These are phyloP conservation scores for Lacerta viridis DNA, from an alignment of 2,797 vertebrate genomes.

Conservation along the genomic window DNA sequence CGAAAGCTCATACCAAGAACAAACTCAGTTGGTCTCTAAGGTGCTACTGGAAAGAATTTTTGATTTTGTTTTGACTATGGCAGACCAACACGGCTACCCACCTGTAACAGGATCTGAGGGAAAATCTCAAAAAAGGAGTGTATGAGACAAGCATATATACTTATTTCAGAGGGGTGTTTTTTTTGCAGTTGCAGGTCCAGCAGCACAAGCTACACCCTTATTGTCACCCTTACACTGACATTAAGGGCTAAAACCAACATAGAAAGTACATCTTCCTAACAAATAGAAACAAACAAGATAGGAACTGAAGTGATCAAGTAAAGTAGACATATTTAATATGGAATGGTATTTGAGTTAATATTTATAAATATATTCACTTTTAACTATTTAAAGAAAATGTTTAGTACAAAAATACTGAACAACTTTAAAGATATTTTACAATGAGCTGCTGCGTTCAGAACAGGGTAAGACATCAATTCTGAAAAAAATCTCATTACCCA, in stretches of 20 bases:
- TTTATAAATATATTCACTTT: too few relatives aligned
- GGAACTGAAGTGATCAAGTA: neutral
- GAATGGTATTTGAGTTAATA: neutral
- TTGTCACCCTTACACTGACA: too few relatives aligned
- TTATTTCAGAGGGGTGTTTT: neutral
- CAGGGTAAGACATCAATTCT: conserved; percentile 4
- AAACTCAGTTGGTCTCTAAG: too few relatives aligned
- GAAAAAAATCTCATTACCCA: neutral
- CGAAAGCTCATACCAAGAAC: too few relatives aligned
- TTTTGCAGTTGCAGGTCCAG: too few relatives aligned
- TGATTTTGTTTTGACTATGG: too few relatives aligned
- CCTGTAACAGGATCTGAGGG: too few relatives aligned
- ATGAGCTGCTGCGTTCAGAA: conserved; percentile 3
- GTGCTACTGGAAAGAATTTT: too few relatives aligned
- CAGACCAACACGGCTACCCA: too few relatives aligned
- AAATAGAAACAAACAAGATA: neutral
- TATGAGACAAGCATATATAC: neutral
- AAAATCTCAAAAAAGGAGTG: neutral
- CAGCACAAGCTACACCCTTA: neutral
- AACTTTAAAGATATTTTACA: conserved; percentile 26
- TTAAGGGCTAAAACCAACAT: neutral
- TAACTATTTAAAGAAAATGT: neutral
- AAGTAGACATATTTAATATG: neutral
- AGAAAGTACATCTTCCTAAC: neutral
- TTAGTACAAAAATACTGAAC: conserved; percentile 38